These are phyloP conservation scores for Drosophila funebris DNA, from an alignment of 1,140 invertebrate genomes.

Conservation along the genomic window DNA sequence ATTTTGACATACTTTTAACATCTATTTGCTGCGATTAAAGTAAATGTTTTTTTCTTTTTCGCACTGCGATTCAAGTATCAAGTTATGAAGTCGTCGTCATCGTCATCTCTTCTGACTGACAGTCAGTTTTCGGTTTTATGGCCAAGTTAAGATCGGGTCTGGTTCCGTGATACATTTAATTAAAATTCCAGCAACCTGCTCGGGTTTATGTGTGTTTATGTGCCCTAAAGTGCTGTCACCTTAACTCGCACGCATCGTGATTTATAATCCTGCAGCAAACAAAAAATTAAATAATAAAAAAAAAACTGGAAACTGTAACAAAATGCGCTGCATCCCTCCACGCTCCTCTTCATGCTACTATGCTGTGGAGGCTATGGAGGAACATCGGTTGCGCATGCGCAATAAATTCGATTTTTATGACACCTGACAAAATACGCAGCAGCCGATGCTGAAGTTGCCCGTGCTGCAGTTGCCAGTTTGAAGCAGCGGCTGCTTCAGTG, in stretches of 20 bases:
- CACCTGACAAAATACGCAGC: constrained; percentile 83
- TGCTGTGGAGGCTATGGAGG: constrained; percentile 29
- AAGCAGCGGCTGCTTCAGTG: constrained; percentile 65
- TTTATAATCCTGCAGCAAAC: constrained; percentile 65
- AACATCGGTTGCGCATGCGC: constrained; percentile 74
- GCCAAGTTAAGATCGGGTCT: background rate
- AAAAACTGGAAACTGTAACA: constrained; percentile 29
- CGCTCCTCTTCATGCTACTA: no score
- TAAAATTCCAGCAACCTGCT: constrained; percentile 76
- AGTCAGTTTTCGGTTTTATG: background rate
- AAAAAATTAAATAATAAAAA: constrained; percentile 79
- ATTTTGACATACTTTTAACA: no score
- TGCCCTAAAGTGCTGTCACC: constrained; percentile 80
- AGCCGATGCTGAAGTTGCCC: constrained; percentile 39
- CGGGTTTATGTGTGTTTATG: constrained; percentile 64
- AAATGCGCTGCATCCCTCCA: constrained; percentile 5
- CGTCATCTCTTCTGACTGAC: constrained; percentile 4
- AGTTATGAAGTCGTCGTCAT: background rate
- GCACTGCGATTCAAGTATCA: background rate
- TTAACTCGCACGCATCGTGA: constrained; percentile 74
- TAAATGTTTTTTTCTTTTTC: no score
- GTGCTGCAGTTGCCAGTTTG: constrained; percentile 29
- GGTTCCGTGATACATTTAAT: constrained; percentile 67
- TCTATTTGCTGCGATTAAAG: no score
- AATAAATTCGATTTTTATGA: constrained; percentile 83